phyloP scores from a whole-genome alignment of 2,113 vertebrate species.

The Phycodurus eques region DNA sequence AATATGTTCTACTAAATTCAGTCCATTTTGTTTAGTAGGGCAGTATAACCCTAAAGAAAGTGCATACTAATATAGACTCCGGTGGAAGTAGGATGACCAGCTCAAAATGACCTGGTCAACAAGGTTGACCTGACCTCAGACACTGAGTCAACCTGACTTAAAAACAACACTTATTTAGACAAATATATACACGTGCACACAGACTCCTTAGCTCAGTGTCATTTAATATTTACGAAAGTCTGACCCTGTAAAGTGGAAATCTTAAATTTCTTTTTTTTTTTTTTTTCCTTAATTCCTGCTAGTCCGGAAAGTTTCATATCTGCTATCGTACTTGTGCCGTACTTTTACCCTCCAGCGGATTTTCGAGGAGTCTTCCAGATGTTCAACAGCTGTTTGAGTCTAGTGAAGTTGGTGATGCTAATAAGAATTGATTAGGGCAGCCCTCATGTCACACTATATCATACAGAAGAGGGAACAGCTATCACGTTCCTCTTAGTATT shows the following conservation, averaged over 20 bases:
- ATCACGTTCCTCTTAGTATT: slow-evolving; percentile 40
- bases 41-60: neutral
- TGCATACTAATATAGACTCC: neutral
- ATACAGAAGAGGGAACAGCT: slow-evolving; percentile 45
- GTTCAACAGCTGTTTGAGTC: slow-evolving; percentile 45
- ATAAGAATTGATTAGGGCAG: slow-evolving; percentile 65
- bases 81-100: slow-evolving; percentile 23
- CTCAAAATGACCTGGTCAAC: slow-evolving; percentile 43
- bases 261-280: neutral
- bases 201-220: neutral
- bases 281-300: neutral
- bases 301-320: neutral
- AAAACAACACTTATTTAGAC: slow-evolving; percentile 22
- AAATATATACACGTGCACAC: neutral
- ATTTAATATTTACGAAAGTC: slow-evolving; percentile 2
- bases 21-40: neutral
- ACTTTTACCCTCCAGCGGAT: slow-evolving; percentile 14
- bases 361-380: slow-evolving; percentile 28
- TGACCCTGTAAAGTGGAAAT: neutral
- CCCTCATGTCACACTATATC: slow-evolving; percentile 56
- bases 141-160: slow-evolving; percentile 46
- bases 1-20: neutral
- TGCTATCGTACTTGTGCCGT: slow-evolving; percentile 8
- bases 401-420: slow-evolving; percentile 49
- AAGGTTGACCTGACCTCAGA: slow-evolving; percentile 40